Conservation (phyloP, 2,888 invertebrate genomes). For the Dexiosoma caninum region DNA sequence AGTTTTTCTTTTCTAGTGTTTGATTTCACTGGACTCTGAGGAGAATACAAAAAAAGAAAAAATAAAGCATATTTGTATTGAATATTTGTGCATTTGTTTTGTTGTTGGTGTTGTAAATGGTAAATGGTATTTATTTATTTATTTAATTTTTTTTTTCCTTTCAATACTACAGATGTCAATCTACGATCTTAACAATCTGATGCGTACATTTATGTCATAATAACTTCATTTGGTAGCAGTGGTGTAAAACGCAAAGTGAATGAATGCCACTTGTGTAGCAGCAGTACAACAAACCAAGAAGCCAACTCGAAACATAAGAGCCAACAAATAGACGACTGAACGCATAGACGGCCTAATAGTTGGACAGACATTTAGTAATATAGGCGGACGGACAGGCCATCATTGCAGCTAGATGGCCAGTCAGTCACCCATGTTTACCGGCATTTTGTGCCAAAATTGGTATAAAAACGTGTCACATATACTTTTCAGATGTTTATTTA, state of each 20-base stretch:
- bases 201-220: slow-evolving; percentile 76
- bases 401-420: neutral
- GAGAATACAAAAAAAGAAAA: slow-evolving; percentile 36
- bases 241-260: slow-evolving; percentile 33
- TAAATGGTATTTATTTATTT: neutral
- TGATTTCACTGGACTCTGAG: slow-evolving; percentile 1
- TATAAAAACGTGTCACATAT: slow-evolving; percentile 62
- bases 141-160: neutral
- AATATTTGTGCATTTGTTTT: slow-evolving; percentile 33
- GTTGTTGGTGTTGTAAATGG: neutral
- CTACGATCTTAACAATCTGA: slow-evolving; percentile 66
- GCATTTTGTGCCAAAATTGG: slow-evolving; percentile 64
- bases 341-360: neutral
- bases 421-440: slow-evolving; percentile 46
- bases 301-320: neutral
- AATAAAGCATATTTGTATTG: slow-evolving; percentile 57
- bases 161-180: slow-evolving; percentile 63
- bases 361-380: slow-evolving; percentile 7
- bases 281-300: slow-evolving; percentile 4
- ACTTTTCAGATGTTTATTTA: slow-evolving; percentile 54
- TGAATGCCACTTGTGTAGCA: slow-evolving; percentile 56
- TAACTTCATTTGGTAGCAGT: slow-evolving; percentile 74
- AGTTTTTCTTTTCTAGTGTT: slow-evolving; percentile 24
- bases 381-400: slow-evolving; percentile 1
- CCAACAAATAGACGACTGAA: slow-evolving; percentile 9